Percentiles rank a stretch among this genome's conserved stretches.
These are phyloP conservation scores for Pipistrellus pygmaeus DNA, from an alignment of 2,797 vertebrate genomes.

Conservation along the genomic window DNA sequence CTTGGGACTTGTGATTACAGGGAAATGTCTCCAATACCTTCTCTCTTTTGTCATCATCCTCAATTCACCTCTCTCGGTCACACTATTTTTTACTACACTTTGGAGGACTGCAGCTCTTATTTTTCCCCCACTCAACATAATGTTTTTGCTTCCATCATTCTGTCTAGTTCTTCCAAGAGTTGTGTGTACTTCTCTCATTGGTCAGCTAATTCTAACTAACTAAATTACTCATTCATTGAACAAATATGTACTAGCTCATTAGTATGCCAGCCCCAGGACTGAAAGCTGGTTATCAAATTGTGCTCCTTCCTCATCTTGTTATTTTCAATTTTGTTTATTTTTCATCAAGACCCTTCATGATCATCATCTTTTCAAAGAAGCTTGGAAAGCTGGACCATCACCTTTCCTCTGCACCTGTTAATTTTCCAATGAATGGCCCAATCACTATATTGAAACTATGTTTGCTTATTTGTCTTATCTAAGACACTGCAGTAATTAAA, in stretches of 20 bases:
- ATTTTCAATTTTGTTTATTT: not conserved
- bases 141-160: not conserved
- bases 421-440: not conserved
- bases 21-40: not conserved
- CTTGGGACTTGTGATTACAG: not conserved
- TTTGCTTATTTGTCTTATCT: not conserved
- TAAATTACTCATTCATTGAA: not conserved
- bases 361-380: not conserved
- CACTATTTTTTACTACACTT: not conserved
- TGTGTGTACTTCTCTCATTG: not conserved
- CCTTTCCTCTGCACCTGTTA: not conserved
- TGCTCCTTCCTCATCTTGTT: not conserved
- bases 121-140: too few relatives aligned
- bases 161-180: not conserved
- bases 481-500: not conserved
- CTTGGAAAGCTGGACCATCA: not conserved
- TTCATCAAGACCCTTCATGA: not conserved
- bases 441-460: not conserved
- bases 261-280: not conserved
- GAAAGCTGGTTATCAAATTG: not conserved
- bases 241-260: not conserved
- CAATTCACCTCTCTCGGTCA: not conserved
- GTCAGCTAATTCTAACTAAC: not conserved
- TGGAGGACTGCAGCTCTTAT: not conserved
- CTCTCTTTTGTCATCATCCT: not conserved